Percentiles rank a stretch among this genome's conserved stretches.
Conservation (phyloP, 2,797 vertebrate genomes). For the Acrossocheilus wenchowensis region DNA sequence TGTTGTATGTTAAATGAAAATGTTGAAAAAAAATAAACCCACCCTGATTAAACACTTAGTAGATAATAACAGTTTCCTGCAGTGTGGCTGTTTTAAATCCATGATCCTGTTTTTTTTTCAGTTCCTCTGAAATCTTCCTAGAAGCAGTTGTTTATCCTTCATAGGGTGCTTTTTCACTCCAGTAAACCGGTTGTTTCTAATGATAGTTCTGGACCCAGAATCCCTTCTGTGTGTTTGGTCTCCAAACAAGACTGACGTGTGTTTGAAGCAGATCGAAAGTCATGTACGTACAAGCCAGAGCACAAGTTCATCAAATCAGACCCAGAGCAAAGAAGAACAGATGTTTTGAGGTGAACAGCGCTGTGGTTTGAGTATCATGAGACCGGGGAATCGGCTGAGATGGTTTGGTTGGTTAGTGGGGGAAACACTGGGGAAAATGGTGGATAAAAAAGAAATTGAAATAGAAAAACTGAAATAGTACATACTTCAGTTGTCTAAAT, state of each 20-base stretch:
- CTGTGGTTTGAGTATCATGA: neutral
- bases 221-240: neutral
- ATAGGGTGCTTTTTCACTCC: neutral
- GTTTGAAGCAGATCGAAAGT: constrained; percentile 32
- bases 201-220: neutral
- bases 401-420: neutral
- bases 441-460: too few species aligned
- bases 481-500: too few species aligned
- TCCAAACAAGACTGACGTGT: constrained; percentile 21
- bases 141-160: neutral
- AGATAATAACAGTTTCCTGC: neutral
- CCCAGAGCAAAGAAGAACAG: constrained; percentile 14
- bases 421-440: neutral
- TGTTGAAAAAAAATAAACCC: neutral
- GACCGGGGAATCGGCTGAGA: too few species aligned
- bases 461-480: too few species aligned
- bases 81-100: neutral
- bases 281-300: neutral
- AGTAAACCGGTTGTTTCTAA: constrained; percentile 15
- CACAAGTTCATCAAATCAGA: constrained; percentile 20
- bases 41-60: too few species aligned
- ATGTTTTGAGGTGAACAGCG: neutral
- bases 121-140: neutral
- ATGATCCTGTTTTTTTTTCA: neutral
- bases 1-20: neutral